Conservation (phyloP, 2,888 invertebrate species). For the Steinernema hermaphroditum region DNA sequence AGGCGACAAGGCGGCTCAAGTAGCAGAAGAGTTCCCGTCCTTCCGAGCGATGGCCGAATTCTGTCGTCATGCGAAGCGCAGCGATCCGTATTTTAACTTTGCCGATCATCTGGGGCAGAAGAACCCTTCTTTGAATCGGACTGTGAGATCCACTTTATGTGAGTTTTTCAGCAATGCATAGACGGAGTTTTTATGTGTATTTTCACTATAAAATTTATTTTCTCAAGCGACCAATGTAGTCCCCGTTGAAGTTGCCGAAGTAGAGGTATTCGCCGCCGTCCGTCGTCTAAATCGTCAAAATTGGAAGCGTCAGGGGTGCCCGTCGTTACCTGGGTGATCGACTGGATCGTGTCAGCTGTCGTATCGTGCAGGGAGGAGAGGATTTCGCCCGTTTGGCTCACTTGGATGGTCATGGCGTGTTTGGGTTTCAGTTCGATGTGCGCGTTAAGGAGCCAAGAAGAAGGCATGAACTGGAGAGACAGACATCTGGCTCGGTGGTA, state of each 20-base stretch:
- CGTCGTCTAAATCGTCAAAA: neutral
- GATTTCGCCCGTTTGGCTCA: constrained; percentile 15
- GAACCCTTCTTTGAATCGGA: neutral
- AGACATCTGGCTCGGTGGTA: neutral
- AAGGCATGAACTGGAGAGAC: neutral
- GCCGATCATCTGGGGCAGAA: neutral
- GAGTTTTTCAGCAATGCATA: constrained; percentile 7
- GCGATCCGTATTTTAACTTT: neutral
- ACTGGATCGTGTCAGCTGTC: neutral
- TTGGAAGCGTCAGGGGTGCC: neutral
- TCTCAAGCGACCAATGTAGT: neutral
- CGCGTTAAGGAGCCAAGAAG: neutral
- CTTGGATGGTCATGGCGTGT: constrained; percentile 3
- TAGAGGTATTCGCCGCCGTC: neutral
- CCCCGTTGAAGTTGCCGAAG: constrained; percentile 3
- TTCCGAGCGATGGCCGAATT: constrained; percentile 44
- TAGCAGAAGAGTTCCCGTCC: constrained; percentile 57
- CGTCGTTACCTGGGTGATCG: constrained; percentile 7
- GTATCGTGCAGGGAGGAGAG: constrained; percentile 1
- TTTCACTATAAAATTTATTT: constrained; percentile 10
- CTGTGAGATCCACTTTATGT: neutral
- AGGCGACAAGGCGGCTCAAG: constrained; percentile 44
- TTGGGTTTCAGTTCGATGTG: neutral
- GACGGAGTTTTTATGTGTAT: neutral
- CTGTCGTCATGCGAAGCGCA: constrained; percentile 31